phyloP scores from a whole-genome alignment of 2,113 vertebrate species.

The Emydocephalus ijimae region DNA sequence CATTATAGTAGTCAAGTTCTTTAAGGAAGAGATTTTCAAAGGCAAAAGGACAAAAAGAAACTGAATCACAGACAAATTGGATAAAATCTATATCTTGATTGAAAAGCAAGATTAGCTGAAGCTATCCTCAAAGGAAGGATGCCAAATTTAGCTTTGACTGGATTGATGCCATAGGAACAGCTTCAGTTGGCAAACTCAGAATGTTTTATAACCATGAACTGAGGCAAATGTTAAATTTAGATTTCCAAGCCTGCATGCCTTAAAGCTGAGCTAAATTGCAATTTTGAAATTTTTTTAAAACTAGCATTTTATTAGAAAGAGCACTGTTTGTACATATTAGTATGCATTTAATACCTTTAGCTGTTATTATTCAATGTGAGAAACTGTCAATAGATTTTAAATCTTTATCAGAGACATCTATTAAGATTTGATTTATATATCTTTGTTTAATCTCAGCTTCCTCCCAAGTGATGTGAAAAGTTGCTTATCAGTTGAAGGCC shows the following conservation, averaged over 20 bases:
- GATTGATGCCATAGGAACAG: not conserved
- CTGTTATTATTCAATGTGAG: not conserved
- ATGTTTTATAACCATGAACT: not conserved
- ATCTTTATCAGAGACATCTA: not conserved
- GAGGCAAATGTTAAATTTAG: not conserved
- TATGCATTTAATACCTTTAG: not conserved
- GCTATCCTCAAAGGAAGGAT: not conserved
- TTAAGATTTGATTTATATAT: too few relatives aligned
- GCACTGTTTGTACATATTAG: not conserved
- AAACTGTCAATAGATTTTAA: not conserved
- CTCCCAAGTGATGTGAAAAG: not conserved
- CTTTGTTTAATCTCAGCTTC: not conserved
- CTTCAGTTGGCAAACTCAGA: not conserved
- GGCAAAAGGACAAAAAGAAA: not conserved
- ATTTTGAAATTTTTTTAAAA: not conserved
- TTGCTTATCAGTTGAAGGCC: not conserved
- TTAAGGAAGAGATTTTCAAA: slow-evolving; percentile 12
- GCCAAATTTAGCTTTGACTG: not conserved
- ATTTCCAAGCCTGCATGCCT: not conserved
- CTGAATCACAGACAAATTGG: not conserved
- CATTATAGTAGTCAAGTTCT: not conserved
- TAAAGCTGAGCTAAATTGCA: not conserved
- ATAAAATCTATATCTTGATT: not conserved
- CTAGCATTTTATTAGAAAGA: not conserved
- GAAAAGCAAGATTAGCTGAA: not conserved